Evolutionary conservation across 2,888 invertebrate genomes (phyloP).

Genomic region (Argyresthia goedartella): DNA sequence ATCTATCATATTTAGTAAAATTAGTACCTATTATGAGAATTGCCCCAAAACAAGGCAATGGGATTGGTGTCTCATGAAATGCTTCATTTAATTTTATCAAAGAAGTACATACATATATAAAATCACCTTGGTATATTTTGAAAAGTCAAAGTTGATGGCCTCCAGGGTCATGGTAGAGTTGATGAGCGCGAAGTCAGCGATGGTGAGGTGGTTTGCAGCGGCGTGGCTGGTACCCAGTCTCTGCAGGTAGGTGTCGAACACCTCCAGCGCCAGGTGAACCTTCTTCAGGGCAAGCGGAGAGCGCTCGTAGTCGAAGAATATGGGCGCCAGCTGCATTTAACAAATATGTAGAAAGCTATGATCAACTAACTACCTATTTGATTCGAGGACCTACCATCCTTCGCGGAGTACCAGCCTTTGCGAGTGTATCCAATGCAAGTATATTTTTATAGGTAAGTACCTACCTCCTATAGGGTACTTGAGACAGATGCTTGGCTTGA

Average conservation of each 20-base stretch:
- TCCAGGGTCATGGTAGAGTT: conserved; percentile 81
- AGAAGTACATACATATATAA: too few relatives aligned
- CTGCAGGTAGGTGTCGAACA: conserved; percentile 77
- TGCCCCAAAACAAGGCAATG: too few relatives aligned
- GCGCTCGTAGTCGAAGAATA: conserved; percentile 81
- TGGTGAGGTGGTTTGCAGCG: conserved; percentile 77
- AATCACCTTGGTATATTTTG: conserved; percentile 64
- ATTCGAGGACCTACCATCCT: background rate
- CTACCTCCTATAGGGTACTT: background rate
- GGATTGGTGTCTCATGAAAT: too few relatives aligned
- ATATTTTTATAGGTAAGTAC: background rate
- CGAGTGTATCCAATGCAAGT: too few relatives aligned
- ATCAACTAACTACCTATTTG: too few relatives aligned
- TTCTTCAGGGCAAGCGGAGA: conserved; percentile 77
- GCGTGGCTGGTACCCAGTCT: conserved; percentile 73
- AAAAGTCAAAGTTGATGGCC: conserved; percentile 76
- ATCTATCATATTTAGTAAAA: too few relatives aligned
- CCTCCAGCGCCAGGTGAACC: conserved; percentile 74
- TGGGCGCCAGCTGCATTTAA: conserved; percentile 76
- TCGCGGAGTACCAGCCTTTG: too few relatives aligned
- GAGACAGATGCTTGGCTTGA: too few relatives aligned
- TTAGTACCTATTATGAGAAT: too few relatives aligned
- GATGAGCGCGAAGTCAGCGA: conserved; percentile 81
- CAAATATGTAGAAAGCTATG: too few relatives aligned
- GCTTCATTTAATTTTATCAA: too few relatives aligned